Conservation (phyloP, 2,888 invertebrate species). For the Ligdia adustata region DNA sequence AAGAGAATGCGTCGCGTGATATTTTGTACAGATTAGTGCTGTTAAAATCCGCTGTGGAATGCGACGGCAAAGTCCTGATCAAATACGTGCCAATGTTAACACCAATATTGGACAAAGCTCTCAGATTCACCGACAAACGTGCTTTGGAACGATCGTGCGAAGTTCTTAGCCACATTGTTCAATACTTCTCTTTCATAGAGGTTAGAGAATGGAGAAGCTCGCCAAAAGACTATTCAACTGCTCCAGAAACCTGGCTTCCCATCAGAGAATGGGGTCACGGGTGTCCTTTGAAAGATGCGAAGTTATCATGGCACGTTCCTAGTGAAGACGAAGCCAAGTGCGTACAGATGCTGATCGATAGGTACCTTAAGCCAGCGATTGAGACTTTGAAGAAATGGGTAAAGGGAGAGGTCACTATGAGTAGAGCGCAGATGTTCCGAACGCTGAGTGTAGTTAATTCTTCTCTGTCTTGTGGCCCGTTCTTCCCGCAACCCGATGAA, state of each 20-base stretch:
- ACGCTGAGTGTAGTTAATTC: slow-evolving; percentile 87
- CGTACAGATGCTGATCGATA: slow-evolving; percentile 86
- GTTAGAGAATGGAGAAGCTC: slow-evolving; percentile 86
- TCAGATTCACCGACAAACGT: slow-evolving; percentile 87
- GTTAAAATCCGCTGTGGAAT: slow-evolving; percentile 88
- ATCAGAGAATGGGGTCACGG: slow-evolving; percentile 93
- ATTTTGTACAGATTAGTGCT: slow-evolving; percentile 90
- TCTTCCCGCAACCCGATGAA: slow-evolving; percentile 89
- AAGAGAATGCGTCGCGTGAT: slow-evolving; percentile 91
- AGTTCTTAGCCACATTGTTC: slow-evolving; percentile 84
- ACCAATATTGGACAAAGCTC: slow-evolving; percentile 87
- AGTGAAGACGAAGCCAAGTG: slow-evolving; percentile 86
- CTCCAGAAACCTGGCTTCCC: slow-evolving; percentile 88
- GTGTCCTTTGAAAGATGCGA: slow-evolving; percentile 85
- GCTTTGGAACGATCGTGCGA: slow-evolving; percentile 86
- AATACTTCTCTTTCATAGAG: slow-evolving; percentile 85
- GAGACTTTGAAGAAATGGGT: slow-evolving; percentile 83
- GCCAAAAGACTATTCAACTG: slow-evolving; percentile 84
- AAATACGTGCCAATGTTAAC: slow-evolving; percentile 86
- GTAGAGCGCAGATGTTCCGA: slow-evolving; percentile 87
- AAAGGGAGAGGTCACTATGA: slow-evolving; percentile 75
- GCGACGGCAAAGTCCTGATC: slow-evolving; percentile 85
- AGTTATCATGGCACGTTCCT: slow-evolving; percentile 92
- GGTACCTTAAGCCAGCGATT: slow-evolving; percentile 87
- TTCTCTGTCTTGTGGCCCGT: slow-evolving; percentile 84